Evolutionary conservation across 2,797 vertebrate genomes (phyloP).

Genomic region (Spondyliosoma cantharus): DNA sequence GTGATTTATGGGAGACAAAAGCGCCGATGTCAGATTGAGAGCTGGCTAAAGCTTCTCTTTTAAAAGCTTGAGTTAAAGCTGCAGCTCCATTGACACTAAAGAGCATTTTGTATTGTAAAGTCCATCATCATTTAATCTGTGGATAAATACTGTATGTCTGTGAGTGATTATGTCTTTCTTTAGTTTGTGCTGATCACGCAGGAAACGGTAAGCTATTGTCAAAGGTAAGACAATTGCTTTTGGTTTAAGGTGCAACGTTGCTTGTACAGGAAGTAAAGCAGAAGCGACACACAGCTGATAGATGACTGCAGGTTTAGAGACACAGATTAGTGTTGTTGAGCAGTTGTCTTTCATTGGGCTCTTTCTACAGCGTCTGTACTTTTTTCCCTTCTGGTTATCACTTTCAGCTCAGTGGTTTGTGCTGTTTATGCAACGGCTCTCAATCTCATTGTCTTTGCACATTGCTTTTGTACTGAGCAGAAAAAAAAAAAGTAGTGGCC

Average conservation of each 20-base stretch:
- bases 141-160: constrained; percentile 71
- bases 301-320: constrained; percentile 61
- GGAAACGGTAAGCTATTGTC: constrained; percentile 58
- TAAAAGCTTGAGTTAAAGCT: constrained; percentile 69
- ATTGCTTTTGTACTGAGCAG: constrained; percentile 36
- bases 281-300: constrained; percentile 37
- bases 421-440: constrained; percentile 43
- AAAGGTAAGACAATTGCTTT: constrained; percentile 52
- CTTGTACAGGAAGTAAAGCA: constrained; percentile 33
- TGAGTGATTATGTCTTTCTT: constrained; percentile 73
- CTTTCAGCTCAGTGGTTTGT: constrained; percentile 59
- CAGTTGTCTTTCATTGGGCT: constrained; percentile 44
- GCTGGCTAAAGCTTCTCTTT: constrained; percentile 68
- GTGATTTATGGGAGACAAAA: constrained; percentile 63
- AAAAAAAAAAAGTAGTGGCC: constrained; percentile 1
- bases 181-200: constrained; percentile 69
- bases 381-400: constrained; percentile 48
- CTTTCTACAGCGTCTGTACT: constrained; percentile 16
- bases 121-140: constrained; percentile 81
- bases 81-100: constrained; percentile 69
- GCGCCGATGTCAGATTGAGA: constrained; percentile 65
- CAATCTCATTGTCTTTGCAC: constrained; percentile 49
- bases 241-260: constrained; percentile 58
- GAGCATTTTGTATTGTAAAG: constrained; percentile 71
- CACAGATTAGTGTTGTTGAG: constrained; percentile 60